Evolutionary conservation across 2,113 vertebrate genomes (phyloP).

Genomic region (Megaleporinus macrocephalus): DNA sequence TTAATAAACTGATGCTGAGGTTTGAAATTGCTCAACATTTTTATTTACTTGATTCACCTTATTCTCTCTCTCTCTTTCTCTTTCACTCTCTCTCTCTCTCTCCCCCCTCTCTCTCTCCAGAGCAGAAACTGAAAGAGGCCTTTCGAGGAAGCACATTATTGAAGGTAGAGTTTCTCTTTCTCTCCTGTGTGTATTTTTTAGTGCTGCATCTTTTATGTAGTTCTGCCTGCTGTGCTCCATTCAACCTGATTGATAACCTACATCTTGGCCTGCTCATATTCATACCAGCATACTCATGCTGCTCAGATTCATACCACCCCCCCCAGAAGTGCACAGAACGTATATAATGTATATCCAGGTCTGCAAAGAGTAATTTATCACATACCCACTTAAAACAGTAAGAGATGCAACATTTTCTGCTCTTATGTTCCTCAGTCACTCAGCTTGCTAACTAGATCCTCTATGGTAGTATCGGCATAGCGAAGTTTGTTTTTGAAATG

Average conservation of each 20-base stretch:
- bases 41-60: constrained; percentile 1
- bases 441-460: too few relatives aligned
- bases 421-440: too few relatives aligned
- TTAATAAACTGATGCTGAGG: not conserved
- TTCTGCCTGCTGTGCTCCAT: not conserved
- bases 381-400: too few relatives aligned
- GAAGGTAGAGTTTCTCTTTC: constrained; percentile 83
- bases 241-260: constrained; percentile 19
- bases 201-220: constrained; percentile 3
- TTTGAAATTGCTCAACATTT: not conserved
- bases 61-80: not conserved
- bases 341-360: too few relatives aligned
- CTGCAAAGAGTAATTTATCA: too few relatives aligned
- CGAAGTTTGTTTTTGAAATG: too few relatives aligned
- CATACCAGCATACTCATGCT: too few relatives aligned
- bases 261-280: too few relatives aligned
- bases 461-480: too few relatives aligned
- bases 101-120: constrained; percentile 1
- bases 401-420: too few relatives aligned
- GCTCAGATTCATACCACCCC: too few relatives aligned
- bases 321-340: not conserved
- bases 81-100: not conserved
- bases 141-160: constrained; percentile 95
- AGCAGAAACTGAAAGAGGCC: too few relatives aligned
- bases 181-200: constrained; percentile 15